phyloP scores from a whole-genome alignment of 1,140 invertebrate genomes.

The Hylaeus anthracinus region DNA sequence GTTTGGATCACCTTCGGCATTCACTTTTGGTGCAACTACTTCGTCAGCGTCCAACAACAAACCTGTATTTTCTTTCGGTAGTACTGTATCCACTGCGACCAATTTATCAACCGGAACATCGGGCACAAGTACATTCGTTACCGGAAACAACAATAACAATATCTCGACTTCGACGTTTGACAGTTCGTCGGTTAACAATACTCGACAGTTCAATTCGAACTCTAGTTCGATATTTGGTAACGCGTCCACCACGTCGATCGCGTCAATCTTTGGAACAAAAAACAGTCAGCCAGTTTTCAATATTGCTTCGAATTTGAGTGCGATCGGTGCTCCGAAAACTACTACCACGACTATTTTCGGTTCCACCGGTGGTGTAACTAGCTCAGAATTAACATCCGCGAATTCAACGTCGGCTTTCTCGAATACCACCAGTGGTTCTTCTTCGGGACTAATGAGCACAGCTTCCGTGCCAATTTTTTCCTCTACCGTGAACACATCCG shows the following conservation, averaged over 20 bases:
- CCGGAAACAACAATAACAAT: not conserved
- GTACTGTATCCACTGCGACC: not conserved
- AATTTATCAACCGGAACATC: not conserved
- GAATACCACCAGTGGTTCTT: not conserved
- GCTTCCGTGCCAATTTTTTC: slow-evolving; percentile 17
- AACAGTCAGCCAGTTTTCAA: slow-evolving; percentile 36
- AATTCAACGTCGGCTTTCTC: not conserved
- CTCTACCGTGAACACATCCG: not conserved
- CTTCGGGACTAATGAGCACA: not conserved
- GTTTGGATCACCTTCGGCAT: slow-evolving; percentile 32
- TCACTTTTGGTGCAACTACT: not conserved
- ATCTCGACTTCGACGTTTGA: slow-evolving; percentile 27
- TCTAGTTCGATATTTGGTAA: slow-evolving; percentile 50
- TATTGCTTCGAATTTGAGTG: not conserved
- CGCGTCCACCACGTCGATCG: not conserved
- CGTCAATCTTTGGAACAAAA: slow-evolving; percentile 40
- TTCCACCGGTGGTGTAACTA: not conserved
- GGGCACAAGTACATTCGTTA: not conserved
- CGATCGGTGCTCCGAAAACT: slow-evolving; percentile 2
- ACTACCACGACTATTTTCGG: slow-evolving; percentile 32
- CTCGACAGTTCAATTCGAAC: slow-evolving; percentile 29
- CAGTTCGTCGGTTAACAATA: not conserved
- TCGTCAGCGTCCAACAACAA: slow-evolving; percentile 36
- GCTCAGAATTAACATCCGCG: not conserved
- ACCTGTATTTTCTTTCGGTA: slow-evolving; percentile 48